These are phyloP conservation scores for Beris chalybata DNA, from an alignment of 2,888 invertebrate species.

Conservation along the genomic window DNA sequence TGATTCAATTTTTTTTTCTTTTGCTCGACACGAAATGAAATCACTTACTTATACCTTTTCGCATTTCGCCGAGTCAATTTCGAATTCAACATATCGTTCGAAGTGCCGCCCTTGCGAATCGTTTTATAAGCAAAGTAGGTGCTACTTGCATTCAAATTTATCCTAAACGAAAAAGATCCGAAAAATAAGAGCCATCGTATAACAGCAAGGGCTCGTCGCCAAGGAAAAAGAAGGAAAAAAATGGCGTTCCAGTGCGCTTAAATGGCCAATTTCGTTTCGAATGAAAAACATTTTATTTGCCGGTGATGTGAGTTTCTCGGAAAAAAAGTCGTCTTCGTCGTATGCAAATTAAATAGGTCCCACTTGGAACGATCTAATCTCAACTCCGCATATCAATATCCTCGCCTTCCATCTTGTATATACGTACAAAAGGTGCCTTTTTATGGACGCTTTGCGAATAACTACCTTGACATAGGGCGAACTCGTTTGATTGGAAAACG, in stretches of 20 bases:
- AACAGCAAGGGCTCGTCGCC: neutral
- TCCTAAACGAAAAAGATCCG: constrained; percentile 13
- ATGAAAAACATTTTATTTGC: constrained; percentile 40
- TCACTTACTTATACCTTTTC: constrained; percentile 25
- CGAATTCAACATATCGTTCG: constrained; percentile 38
- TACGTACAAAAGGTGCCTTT: constrained; percentile 22
- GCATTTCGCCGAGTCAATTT: constrained; percentile 36
- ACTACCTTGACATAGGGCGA: constrained; percentile 5
- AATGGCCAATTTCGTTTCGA: constrained; percentile 39
- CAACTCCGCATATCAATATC: constrained; percentile 35
- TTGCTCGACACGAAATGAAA: constrained; percentile 11
- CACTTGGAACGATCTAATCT: constrained; percentile 40
- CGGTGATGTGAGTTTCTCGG: constrained; percentile 38
- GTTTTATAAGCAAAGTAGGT: constrained; percentile 28
- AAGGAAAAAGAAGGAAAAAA: constrained; percentile 21
- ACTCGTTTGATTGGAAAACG: constrained; percentile 11
- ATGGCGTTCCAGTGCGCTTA: constrained; percentile 36
- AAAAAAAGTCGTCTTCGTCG: constrained; percentile 34
- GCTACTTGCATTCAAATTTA: constrained; percentile 25
- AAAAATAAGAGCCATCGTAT: neutral
- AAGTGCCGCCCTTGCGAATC: constrained; percentile 17
- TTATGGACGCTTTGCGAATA: constrained; percentile 1
- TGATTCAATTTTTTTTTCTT: neutral
- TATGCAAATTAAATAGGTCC: constrained; percentile 41
- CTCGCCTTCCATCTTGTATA: constrained; percentile 20